Evolutionary conservation across 2,888 invertebrate species (phyloP), one percentile per base, ranked within the genome.

Genomic region (Pseudococcus jackbeardsleyi): DNA sequence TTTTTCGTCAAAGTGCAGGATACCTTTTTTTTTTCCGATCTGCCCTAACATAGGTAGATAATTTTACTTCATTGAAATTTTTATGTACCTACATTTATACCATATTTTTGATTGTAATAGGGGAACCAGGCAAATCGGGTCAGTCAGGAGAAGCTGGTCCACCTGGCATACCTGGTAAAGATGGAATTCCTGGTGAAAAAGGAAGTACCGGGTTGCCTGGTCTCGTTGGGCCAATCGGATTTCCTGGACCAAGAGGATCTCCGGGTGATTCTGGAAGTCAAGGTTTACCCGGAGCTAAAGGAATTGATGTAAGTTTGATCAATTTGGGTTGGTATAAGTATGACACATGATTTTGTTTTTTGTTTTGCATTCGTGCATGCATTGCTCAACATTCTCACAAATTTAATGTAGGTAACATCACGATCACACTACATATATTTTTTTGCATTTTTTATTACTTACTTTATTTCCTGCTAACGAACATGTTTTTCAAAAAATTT

Each of bases 161-260:
- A 0, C 93, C 94, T 26, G 96, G 97, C 0, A 92, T 94, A 17
- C 92, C 95, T n/a, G 97, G 96, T 15, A 95, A 95, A 91, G 96
- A 96, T 91, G 97, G 97, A 4, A 91, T 93, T n/a, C 93, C 94
- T 0, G 96, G 96, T 59, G 96, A 96, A 90, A 96, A 96, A 91
- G 97, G 97, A 42, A 93, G 93, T 59, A 92, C 94, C 77, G 97
- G 97, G 19, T 93, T 94, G 88, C 96, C 96, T 0, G 97, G 97
- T 26, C 94, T 95, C 1, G 93, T 96, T 90, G 97, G 97, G 15
- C 93, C 94, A 4, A 95, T 96, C 2, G 96, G 97, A 9, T 95
- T 95, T 17, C 96, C 96, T 92, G 97, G 97, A 88, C 94, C 95
- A 39, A 92, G 94, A 90, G 96, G 96, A 1, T 17, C 88, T 86